A percentile compares a stretch with the other conserved stretches of the same genome.
phyloP scores from a whole-genome alignment of 2,888 invertebrate genomes.

The Trichopria drosophilae region DNA sequence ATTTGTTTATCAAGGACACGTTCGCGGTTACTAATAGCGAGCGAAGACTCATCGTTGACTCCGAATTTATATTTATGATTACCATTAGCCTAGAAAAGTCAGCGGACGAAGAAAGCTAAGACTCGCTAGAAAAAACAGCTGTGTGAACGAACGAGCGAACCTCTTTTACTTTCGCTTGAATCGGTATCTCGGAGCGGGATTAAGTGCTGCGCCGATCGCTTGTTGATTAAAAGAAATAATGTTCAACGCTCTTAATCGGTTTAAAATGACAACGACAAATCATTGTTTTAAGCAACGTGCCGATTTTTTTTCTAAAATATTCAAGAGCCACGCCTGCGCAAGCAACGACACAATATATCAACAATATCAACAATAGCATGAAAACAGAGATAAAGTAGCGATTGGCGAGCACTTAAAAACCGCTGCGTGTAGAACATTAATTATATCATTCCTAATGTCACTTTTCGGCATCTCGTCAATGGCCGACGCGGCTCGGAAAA shows the following conservation, averaged over 20 bases:
- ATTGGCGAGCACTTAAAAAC: too few species aligned
- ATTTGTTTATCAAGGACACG: conserved; percentile 28
- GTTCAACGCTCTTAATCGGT: too few species aligned
- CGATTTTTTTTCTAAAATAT: too few species aligned
- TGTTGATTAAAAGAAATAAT: not conserved
- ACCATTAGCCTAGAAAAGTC: conserved; percentile 32
- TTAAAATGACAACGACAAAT: too few species aligned
- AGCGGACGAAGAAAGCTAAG: conserved; percentile 34
- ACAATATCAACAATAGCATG: conserved; percentile 33
- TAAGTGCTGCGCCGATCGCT: conserved; percentile 8
- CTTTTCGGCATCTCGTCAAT: too few species aligned
- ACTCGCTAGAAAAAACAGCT: conserved; percentile 31
- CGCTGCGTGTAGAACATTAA: too few species aligned
- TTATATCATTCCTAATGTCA: too few species aligned
- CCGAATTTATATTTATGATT: conserved; percentile 20
- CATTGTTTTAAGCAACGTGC: too few species aligned
- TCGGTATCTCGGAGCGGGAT: conserved; percentile 25
- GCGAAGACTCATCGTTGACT: conserved; percentile 28
- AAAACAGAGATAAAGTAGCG: conserved; percentile 29
- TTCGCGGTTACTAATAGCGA: conserved; percentile 28
- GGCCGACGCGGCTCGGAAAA: too few species aligned
- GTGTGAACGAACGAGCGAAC: conserved; percentile 33
- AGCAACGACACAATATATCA: conserved; percentile 30
- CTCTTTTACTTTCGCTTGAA: conserved; percentile 31
- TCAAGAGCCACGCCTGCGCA: too few species aligned